Conservation (phyloP, 92 coral and sea anemone species). For the Epizoanthus stellaris region DNA sequence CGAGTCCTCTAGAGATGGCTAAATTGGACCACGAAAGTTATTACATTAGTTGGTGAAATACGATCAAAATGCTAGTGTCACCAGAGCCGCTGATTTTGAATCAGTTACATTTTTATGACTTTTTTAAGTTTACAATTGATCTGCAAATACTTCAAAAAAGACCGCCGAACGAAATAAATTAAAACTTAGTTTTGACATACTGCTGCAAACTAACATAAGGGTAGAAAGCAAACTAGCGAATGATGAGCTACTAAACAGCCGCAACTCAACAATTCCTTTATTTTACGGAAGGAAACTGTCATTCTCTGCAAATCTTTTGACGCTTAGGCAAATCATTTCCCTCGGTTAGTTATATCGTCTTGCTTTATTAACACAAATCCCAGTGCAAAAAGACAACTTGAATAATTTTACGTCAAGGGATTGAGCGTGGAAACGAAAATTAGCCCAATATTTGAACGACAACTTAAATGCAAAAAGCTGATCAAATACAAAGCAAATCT, state of each 20-base stretch:
- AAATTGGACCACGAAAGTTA: too few relatives aligned
- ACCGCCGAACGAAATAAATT: constrained; percentile 8
- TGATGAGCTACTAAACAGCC: constrained; percentile 8
- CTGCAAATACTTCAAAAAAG: constrained; percentile 1
- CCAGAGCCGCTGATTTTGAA: not conserved
- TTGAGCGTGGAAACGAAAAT: constrained; percentile 19
- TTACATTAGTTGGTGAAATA: too few relatives aligned
- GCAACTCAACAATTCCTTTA: constrained; percentile 15
- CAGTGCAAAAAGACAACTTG: constrained; percentile 14
- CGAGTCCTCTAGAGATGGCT: too few relatives aligned
- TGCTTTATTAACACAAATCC: constrained; percentile 7
- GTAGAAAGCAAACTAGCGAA: not conserved
- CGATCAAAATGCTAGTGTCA: not conserved
- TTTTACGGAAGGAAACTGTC: constrained; percentile 44
- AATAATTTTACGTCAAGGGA: constrained; percentile 22
- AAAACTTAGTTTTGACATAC: constrained; percentile 26
- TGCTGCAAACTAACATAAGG: constrained; percentile 23
- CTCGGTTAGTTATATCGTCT: not conserved
- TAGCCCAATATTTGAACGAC: constrained; percentile 25
- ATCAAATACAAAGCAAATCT: constrained; percentile 22
- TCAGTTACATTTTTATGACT: not conserved
- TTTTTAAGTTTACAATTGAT: not conserved
- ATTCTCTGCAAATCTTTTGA: constrained; percentile 4
- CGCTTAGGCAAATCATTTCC: not conserved
- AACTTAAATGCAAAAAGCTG: constrained; percentile 47